Conservation (phyloP, 2,888 invertebrate species). For the Ferrisia virgata region DNA sequence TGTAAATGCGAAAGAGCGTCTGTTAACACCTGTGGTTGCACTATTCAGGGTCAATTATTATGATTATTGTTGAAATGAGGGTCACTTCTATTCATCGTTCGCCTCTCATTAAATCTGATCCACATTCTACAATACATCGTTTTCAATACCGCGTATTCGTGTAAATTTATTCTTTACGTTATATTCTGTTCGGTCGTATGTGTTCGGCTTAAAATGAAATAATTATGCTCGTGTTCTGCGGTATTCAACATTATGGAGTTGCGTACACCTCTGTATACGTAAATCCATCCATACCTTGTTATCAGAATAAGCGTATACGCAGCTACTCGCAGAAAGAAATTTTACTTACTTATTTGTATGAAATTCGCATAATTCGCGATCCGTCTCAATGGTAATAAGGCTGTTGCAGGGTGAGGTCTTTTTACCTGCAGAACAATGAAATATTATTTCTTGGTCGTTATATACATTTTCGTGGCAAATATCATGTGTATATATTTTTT, state of each 20-base stretch:
- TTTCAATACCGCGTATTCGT: not conserved
- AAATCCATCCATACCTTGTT: too few relatives aligned
- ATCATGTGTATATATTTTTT: too few relatives aligned
- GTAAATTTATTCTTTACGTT: not conserved
- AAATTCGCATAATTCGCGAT: not conserved
- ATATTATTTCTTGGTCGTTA: not conserved
- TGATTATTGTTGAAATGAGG: constrained; percentile 9
- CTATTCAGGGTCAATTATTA: constrained; percentile 27
- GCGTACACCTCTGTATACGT: not conserved
- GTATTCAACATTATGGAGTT: not conserved
- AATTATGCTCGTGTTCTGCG: not conserved
- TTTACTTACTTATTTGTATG: too few relatives aligned
- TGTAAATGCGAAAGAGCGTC: not conserved
- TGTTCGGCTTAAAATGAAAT: not conserved
- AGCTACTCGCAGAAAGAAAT: not conserved
- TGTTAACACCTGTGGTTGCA: constrained; percentile 11
- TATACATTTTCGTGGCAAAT: too few relatives aligned
- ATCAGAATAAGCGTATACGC: too few relatives aligned
- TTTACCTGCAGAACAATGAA: not conserved
- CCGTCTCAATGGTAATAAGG: not conserved
- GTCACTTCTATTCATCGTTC: constrained; percentile 1
- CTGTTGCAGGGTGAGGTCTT: not conserved
- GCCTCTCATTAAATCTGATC: constrained; percentile 18
- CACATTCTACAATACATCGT: not conserved
- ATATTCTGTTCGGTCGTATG: not conserved